A percentile compares a stretch with the other conserved stretches of the same genome.
Conservation (phyloP, 2,888 invertebrate species). For the Limnephilus auricula region DNA sequence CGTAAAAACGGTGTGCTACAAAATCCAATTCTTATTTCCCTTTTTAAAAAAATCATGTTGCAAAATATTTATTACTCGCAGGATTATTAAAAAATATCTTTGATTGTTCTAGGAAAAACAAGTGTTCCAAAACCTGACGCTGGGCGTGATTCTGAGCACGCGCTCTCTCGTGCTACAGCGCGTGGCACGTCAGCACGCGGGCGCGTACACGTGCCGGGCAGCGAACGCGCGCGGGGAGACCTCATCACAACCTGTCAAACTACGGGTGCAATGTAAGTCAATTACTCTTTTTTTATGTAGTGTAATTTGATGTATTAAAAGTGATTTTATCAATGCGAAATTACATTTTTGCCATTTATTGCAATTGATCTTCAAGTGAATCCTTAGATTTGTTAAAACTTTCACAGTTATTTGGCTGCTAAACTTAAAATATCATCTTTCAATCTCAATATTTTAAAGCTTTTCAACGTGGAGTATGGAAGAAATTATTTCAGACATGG, state of each 20-base stretch:
- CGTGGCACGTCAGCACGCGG: conserved; percentile 89
- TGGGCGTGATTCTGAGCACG: conserved; percentile 92
- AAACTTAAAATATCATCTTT: too few species aligned
- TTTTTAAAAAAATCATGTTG: too few species aligned
- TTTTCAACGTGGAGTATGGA: too few species aligned
- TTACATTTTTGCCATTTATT: not conserved
- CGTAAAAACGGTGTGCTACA: too few species aligned
- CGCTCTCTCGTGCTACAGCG: conserved; percentile 92
- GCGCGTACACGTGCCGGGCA: conserved; percentile 90
- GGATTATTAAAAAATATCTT: conserved; percentile 16
- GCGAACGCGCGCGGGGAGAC: conserved; percentile 91
- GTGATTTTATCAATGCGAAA: too few species aligned
- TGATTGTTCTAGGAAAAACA: conserved; percentile 80
- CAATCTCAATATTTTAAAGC: too few species aligned
- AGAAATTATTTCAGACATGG: too few species aligned
- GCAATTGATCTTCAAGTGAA: too few species aligned
- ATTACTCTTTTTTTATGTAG: not conserved
- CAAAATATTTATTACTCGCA: not conserved
- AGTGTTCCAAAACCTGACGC: conserved; percentile 88
- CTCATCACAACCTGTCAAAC: conserved; percentile 85
- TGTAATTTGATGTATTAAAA: not conserved
- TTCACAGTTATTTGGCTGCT: too few species aligned
- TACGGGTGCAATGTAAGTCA: conserved; percentile 90
- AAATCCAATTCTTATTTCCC: too few species aligned
- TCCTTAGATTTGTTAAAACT: too few species aligned